Evolutionary conservation across 2,797 vertebrate genomes (phyloP).

Genomic region (Chelonia mydas): DNA sequence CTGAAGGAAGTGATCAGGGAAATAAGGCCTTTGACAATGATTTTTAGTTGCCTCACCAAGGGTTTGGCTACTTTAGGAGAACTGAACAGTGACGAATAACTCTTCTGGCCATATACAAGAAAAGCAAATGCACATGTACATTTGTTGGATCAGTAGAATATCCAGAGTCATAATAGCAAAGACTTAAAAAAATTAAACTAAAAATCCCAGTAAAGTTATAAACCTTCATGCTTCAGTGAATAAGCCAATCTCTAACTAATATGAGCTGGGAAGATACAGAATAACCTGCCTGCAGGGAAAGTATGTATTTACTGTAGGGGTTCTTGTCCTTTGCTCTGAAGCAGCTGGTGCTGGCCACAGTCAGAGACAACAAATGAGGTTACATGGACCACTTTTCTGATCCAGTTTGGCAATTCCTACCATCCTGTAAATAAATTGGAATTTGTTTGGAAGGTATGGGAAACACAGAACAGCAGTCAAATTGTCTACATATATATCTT

Average conservation of each 20-base stretch:
- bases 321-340: no score
- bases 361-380: no score
- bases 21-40: not conserved
- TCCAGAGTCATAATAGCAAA: not conserved
- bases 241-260: not conserved
- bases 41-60: not conserved
- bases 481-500: not conserved
- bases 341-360: no score
- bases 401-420: no score
- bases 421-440: no score
- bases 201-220: not conserved
- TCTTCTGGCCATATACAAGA: not conserved
- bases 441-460: no score
- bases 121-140: not conserved
- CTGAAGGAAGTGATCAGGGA: not conserved
- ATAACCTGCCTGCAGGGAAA: no score
- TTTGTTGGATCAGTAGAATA: not conserved
- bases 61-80: not conserved
- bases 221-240: not conserved
- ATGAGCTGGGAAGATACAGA: not conserved
- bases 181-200: not conserved
- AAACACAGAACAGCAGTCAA: no score
- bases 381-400: no score
- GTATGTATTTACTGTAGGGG: no score
- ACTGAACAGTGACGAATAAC: not conserved